Conservation (phyloP, 2,888 invertebrate species). For the Autographa pulchrina region DNA sequence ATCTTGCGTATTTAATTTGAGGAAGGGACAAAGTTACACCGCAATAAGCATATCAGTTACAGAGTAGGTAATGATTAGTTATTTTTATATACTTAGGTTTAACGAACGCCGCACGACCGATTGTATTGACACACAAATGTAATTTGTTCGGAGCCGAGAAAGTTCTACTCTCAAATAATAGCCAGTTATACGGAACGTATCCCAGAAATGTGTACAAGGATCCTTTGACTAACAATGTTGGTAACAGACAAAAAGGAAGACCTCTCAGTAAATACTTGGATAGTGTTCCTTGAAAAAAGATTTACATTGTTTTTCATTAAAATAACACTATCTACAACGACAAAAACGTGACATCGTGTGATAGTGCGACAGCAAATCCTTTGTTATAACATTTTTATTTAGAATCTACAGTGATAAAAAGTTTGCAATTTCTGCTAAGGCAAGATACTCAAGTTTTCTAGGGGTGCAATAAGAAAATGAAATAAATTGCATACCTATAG, state of each 20-base stretch:
- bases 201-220: background rate
- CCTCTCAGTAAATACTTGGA: background rate
- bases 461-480: too few species aligned
- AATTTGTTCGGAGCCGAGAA: background rate
- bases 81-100: slow-evolving; percentile 67
- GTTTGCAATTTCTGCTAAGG: background rate
- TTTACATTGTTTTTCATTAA: background rate
- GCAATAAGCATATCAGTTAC: slow-evolving; percentile 81
- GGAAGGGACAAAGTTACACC: slow-evolving; percentile 67
- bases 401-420: background rate
- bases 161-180: background rate
- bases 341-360: too few species aligned
- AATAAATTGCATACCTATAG: too few species aligned
- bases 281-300: background rate
- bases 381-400: background rate
- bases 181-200: background rate
- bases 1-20: slow-evolving; percentile 10
- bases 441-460: too few species aligned
- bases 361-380: background rate
- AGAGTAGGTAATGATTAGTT: slow-evolving; percentile 73
- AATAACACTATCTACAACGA: background rate
- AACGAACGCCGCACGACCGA: slow-evolving; percentile 38
- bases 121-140: slow-evolving; percentile 18
- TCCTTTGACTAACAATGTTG: background rate
- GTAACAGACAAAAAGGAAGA: background rate